Conservation (phyloP, 2,888 invertebrate species). For the Dasysyrphus tricinctus region DNA sequence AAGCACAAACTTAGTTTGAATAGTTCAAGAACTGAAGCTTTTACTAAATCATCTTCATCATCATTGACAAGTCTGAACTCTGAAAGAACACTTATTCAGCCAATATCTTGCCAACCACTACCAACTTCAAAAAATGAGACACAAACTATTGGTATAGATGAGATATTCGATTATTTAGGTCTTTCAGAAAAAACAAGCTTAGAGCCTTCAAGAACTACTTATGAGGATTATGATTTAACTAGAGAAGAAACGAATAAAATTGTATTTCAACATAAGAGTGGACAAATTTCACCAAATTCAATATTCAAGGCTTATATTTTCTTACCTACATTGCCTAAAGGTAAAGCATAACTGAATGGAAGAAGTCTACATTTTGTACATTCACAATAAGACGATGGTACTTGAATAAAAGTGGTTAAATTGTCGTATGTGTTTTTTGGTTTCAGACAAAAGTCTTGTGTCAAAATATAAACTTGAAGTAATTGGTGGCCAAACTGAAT, state of each 20-base stretch:
- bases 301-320: conserved; percentile 42
- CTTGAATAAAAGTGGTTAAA: not conserved
- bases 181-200: not conserved
- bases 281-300: conserved; percentile 25
- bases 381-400: too few relatives aligned
- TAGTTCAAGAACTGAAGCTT: not conserved
- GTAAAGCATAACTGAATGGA: not conserved
- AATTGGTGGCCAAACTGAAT: conserved; percentile 77
- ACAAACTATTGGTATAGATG: not conserved
- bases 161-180: conserved; percentile 26
- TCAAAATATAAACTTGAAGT: conserved; percentile 78
- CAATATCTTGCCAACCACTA: not conserved
- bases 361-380: too few relatives aligned
- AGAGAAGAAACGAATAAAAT: not conserved
- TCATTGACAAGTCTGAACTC: not conserved
- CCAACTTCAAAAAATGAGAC: not conserved
- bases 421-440: not conserved
- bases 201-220: not conserved
- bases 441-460: conserved; percentile 75
- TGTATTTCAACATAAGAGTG: conserved; percentile 32
- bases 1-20: not conserved
- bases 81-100: not conserved
- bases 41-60: not conserved
- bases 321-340: conserved; percentile 40
- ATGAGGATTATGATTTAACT: not conserved